Percentiles rank a stretch among this genome's conserved stretches.
Evolutionary conservation across 2,113 vertebrate species (phyloP).

Genomic region (Artemisiospiza belli): DNA sequence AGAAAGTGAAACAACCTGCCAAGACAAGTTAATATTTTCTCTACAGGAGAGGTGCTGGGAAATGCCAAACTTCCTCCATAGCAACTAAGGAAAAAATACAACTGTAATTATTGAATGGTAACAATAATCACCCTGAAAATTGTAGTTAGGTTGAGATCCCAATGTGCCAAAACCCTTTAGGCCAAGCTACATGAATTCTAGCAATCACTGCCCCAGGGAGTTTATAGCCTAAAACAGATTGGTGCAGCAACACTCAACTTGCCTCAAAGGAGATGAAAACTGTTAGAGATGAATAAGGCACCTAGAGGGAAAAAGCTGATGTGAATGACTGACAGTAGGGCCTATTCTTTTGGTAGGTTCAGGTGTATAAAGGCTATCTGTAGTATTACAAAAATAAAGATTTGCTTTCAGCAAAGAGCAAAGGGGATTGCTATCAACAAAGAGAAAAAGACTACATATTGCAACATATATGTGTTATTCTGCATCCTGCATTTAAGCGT

Average conservation of each 20-base stretch:
- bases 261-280: background rate
- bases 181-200: background rate
- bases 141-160: background rate
- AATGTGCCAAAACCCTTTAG: background rate
- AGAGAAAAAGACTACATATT: background rate
- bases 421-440: background rate
- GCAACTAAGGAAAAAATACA: background rate
- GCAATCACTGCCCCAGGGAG: background rate
- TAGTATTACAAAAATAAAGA: background rate
- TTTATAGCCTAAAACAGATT: background rate
- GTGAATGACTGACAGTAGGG: background rate
- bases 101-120: background rate
- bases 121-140: background rate
- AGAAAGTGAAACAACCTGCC: background rate
- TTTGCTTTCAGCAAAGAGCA: background rate
- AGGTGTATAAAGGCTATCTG: background rate
- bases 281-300: background rate
- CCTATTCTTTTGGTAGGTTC: background rate
- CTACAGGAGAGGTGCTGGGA: background rate
- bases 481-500: background rate
- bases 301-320: background rate
- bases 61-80: background rate
- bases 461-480: background rate
- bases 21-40: background rate
- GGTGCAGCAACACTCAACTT: background rate